Percentiles rank a stretch among this genome's conserved stretches.
Conservation (phyloP, 2,113 vertebrate species). For the Peromyscus polionotus region DNA sequence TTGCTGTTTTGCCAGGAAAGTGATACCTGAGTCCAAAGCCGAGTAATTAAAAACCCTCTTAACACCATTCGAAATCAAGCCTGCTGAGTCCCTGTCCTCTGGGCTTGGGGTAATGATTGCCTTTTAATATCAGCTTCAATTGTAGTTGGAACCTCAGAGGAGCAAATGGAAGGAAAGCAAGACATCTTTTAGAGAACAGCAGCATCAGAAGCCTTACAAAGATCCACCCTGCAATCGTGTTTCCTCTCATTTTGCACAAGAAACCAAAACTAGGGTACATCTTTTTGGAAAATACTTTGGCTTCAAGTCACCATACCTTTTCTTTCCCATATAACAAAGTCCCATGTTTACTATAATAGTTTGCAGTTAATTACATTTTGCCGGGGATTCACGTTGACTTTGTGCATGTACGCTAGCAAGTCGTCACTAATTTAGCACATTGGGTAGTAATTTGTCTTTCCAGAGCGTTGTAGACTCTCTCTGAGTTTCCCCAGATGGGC, state of each 20-base stretch:
- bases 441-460: conserved; percentile 13
- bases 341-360: conserved; percentile 44
- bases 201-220: neutral
- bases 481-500: neutral
- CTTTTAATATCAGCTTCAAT: conserved; percentile 71
- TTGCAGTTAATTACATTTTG: conserved; percentile 33
- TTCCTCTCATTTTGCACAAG: conserved; percentile 18
- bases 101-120: conserved; percentile 72
- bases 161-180: conserved; percentile 64
- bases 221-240: neutral
- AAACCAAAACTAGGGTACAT: neutral
- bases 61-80: conserved; percentile 73
- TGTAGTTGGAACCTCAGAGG: conserved; percentile 63
- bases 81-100: conserved; percentile 63
- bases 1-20: conserved; percentile 69
- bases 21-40: conserved; percentile 74
- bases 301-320: conserved; percentile 39
- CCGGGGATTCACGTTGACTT: conserved; percentile 27
- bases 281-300: neutral
- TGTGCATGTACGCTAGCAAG: neutral
- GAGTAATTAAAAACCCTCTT: conserved; percentile 81
- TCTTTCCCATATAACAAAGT: neutral
- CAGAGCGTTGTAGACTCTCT: neutral
- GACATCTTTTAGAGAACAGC: conserved; percentile 31
- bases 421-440: conserved; percentile 19